Conservation (phyloP, 2,113 vertebrate genomes). For the Craseonycteris thonglongyai region DNA sequence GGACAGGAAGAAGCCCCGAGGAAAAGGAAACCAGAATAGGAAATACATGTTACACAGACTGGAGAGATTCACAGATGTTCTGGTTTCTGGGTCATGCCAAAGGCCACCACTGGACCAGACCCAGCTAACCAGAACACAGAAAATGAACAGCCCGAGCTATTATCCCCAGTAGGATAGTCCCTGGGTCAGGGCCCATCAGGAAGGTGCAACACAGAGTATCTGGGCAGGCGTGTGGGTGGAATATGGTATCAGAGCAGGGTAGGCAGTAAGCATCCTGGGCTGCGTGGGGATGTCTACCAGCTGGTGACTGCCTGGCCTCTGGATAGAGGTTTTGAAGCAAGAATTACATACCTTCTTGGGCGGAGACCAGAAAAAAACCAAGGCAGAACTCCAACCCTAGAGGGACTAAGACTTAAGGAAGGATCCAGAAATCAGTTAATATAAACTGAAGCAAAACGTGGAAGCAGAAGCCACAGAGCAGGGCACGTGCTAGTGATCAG, state of each 20-base stretch:
- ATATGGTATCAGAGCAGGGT: neutral
- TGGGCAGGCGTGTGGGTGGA: neutral
- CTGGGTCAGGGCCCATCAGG: neutral
- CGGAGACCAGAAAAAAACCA: neutral
- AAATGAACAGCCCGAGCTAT: neutral
- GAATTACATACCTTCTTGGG: neutral
- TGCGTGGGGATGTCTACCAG: neutral
- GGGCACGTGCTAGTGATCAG: neutral
- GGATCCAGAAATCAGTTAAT: neutral
- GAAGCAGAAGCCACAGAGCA: neutral
- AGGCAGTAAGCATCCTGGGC: neutral
- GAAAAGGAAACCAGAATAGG: neutral
- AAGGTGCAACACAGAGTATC: neutral
- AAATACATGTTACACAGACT: neutral
- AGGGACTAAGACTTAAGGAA: neutral
- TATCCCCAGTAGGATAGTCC: neutral
- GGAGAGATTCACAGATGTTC: neutral
- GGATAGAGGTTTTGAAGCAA: neutral
- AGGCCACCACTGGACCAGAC: neutral
- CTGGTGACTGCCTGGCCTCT: neutral
- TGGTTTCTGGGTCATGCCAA: neutral
- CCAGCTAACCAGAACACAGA: neutral
- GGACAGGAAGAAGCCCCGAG: neutral
- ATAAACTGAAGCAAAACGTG: neutral
- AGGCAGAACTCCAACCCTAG: neutral